phyloP scores from a whole-genome alignment of 2,113 vertebrate species.

The Alectura lathami region DNA sequence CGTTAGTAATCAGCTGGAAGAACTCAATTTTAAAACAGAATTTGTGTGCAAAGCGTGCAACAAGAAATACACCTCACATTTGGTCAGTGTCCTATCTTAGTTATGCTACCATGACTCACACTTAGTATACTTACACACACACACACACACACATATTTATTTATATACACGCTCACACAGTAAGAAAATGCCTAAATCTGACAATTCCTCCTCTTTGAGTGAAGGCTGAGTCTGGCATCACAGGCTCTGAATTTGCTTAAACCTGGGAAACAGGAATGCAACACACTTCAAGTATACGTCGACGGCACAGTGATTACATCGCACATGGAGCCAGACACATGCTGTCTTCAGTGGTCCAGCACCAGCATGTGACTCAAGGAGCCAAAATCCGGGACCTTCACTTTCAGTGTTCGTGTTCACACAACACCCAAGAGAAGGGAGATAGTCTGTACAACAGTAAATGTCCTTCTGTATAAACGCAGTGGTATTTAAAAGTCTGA shows the following conservation, averaged over 20 bases:
- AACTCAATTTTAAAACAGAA: constrained; percentile 81
- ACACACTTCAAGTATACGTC: constrained; percentile 74
- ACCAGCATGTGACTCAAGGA: constrained; percentile 67
- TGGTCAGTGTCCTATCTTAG: constrained; percentile 76
- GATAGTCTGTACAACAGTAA: constrained; percentile 56
- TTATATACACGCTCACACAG: constrained; percentile 73
- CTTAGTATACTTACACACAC: constrained; percentile 49
- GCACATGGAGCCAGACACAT: constrained; percentile 71
- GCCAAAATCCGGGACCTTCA: background rate
- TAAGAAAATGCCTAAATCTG: constrained; percentile 70
- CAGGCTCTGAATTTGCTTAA: constrained; percentile 69
- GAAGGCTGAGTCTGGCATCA: constrained; percentile 70
- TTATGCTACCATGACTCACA: constrained; percentile 71
- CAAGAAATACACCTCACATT: constrained; percentile 73
- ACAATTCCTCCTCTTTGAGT: constrained; percentile 74
- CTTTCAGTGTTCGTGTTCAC: constrained; percentile 26
- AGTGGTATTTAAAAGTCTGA: constrained; percentile 54
- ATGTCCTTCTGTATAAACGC: constrained; percentile 55
- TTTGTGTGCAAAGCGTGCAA: constrained; percentile 79
- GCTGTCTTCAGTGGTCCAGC: constrained; percentile 73
- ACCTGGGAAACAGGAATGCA: constrained; percentile 68
- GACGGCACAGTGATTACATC: constrained; percentile 75
- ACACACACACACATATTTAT: constrained; percentile 53
- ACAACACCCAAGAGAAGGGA: constrained; percentile 24
- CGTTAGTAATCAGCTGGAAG: constrained; percentile 62